Conservation (phyloP, 2,888 invertebrate species). For the Hedychridium roseum region DNA sequence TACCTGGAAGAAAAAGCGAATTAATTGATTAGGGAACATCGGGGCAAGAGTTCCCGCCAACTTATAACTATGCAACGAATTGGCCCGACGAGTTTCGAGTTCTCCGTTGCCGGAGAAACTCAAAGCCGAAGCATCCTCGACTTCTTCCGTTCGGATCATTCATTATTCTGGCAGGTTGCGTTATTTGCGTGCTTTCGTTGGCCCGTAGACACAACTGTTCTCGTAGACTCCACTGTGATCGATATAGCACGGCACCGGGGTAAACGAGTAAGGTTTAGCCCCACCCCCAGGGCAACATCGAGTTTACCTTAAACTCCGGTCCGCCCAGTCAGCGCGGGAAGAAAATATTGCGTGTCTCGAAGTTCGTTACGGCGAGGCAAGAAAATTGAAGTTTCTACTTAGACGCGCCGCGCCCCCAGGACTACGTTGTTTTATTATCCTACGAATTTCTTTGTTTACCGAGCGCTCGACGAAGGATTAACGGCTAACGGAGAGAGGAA, state of each 20-base stretch:
- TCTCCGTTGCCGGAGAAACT: too few species aligned
- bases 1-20: too few species aligned
- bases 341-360: background rate
- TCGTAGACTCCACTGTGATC: conserved; percentile 22
- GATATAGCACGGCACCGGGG: conserved; percentile 19
- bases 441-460: too few species aligned
- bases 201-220: conserved; percentile 20
- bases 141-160: conserved; percentile 43
- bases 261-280: background rate
- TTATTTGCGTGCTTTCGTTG: conserved; percentile 51
- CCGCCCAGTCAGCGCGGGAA: background rate
- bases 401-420: background rate
- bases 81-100: too few species aligned
- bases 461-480: too few species aligned
- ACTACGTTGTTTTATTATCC: too few species aligned
- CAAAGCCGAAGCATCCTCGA: too few species aligned
- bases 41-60: too few species aligned
- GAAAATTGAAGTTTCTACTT: background rate
- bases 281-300: background rate
- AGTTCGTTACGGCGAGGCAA: too few species aligned
- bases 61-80: too few species aligned
- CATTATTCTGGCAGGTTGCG: conserved; percentile 53
- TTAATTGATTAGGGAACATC: too few species aligned
- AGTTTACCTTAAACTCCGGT: background rate
- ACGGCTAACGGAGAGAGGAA: too few species aligned